phyloP scores from a whole-genome alignment of 2,797 vertebrate genomes.

The Onychomys torridus region DNA sequence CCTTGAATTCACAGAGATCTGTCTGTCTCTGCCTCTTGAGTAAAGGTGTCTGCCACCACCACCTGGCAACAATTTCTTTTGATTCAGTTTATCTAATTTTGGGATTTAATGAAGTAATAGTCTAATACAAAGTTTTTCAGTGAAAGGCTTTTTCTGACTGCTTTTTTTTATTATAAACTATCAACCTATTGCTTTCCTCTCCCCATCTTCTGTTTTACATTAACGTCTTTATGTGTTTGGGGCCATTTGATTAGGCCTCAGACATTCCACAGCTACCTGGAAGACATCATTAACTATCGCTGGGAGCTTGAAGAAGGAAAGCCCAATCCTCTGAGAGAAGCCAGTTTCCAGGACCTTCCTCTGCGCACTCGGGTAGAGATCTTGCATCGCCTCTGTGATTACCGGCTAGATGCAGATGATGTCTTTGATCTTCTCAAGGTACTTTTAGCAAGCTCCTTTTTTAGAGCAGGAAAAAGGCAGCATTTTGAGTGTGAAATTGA shows the following conservation, averaged over 20 bases:
- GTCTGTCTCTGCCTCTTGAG: neutral
- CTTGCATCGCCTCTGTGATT: constrained; percentile 97
- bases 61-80: neutral
- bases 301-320: constrained; percentile 99
- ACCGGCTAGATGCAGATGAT: constrained; percentile 97
- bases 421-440: constrained; percentile 99
- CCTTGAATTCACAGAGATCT: neutral
- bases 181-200: neutral
- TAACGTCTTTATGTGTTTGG: constrained; percentile 60
- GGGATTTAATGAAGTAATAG: neutral
- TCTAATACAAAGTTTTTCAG: neutral
- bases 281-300: constrained; percentile 98
- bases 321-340: constrained; percentile 94
- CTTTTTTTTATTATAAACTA: neutral
- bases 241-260: constrained; percentile 89
- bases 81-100: neutral
- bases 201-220: neutral
- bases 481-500: neutral
- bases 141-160: neutral
- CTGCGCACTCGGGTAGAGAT: constrained; percentile 95
- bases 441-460: constrained; percentile 4
- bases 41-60: neutral
- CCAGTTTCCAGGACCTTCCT: constrained; percentile 92
- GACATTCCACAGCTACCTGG: constrained; percentile 95
- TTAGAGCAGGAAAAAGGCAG: neutral